Conservation (phyloP, 1,140 invertebrate genomes). For the Tetraneura akinire region DNA sequence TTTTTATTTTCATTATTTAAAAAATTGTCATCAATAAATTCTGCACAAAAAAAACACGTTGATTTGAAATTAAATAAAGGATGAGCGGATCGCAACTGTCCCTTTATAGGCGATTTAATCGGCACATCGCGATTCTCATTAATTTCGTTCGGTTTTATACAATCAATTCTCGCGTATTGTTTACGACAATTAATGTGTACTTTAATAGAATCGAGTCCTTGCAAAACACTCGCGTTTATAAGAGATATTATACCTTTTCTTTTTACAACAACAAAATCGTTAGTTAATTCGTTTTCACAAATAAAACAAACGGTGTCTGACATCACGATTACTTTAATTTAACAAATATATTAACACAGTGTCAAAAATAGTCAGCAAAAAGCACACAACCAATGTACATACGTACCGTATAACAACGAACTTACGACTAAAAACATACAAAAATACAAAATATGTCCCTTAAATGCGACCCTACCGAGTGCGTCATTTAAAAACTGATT, state of each 20-base stretch:
- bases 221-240: constrained; percentile 1
- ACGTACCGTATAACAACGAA: not conserved
- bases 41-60: not conserved
- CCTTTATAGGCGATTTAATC: not conserved
- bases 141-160: constrained; percentile 8
- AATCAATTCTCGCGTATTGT: constrained; percentile 17
- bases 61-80: constrained; percentile 14
- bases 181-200: constrained; percentile 25
- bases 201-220: constrained; percentile 17
- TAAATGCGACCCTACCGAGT: too few species aligned
- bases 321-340: constrained; percentile 13
- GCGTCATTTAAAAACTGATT: too few species aligned
- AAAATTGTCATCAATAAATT: constrained; percentile 4
- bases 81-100: not conserved
- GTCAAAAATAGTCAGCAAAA: not conserved
- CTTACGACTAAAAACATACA: too few species aligned
- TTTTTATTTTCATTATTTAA: constrained; percentile 23
- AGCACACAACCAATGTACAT: not conserved
- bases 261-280: constrained; percentile 9
- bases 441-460: too few species aligned
- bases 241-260: not conserved
- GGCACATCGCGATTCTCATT: not conserved
- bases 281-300: not conserved
- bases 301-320: constrained; percentile 14
- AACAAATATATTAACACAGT: not conserved